Conservation (phyloP, 2,113 vertebrate genomes). For the Paedocypris sp. region DNA sequence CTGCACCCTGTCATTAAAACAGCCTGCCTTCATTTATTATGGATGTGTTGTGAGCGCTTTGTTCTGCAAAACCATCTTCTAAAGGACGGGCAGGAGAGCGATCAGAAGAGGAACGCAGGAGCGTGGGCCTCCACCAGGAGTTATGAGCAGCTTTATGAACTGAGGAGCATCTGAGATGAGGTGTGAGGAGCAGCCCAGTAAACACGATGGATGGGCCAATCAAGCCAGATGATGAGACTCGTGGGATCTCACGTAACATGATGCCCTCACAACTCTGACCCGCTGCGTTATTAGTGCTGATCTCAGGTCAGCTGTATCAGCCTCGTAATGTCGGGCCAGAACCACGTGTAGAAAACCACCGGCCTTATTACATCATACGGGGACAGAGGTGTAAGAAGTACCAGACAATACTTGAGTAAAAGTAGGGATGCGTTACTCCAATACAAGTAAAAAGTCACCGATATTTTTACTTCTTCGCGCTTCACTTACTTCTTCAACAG, state of each 20-base stretch:
- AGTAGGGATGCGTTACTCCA: no score
- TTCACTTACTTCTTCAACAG: no score
- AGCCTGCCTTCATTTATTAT: conserved; percentile 26
- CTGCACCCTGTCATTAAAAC: conserved; percentile 20
- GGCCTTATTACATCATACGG: conserved; percentile 28
- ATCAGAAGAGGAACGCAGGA: neutral
- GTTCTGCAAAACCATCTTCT: conserved; percentile 14
- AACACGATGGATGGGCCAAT: conserved; percentile 26
- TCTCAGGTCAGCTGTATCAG: conserved; percentile 15
- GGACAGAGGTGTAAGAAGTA: no score
- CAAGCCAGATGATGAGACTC: conserved; percentile 15
- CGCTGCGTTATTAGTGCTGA: conserved; percentile 8
- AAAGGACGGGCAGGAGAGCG: neutral
- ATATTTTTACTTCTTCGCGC: no score
- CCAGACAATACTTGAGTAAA: no score
- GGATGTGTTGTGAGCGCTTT: conserved; percentile 24
- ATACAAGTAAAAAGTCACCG: no score
- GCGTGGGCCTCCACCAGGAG: neutral
- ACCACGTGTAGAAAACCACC: conserved; percentile 13
- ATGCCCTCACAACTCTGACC: neutral
- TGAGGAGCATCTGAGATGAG: conserved; percentile 4
- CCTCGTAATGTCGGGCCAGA: conserved; percentile 2
- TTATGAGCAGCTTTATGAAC: conserved; percentile 1
- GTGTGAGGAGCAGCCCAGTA: conserved; percentile 10
- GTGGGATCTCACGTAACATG: conserved; percentile 12